phyloP scores from a whole-genome alignment of 2,113 vertebrate genomes.

The Salvelinus sp. region DNA sequence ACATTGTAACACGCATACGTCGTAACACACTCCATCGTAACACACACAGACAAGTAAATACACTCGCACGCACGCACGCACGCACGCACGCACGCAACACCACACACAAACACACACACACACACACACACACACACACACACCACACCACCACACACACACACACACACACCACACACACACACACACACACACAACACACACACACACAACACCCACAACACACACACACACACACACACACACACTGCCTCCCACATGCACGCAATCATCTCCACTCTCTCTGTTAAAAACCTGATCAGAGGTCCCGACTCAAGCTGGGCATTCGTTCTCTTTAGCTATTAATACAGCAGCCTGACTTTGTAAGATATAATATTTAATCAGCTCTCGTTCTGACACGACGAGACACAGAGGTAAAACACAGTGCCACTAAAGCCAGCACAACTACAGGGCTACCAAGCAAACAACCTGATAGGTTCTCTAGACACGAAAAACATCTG shows the following conservation, averaged over 20 bases:
- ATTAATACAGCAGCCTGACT: slow-evolving; percentile 16
- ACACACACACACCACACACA: neutral
- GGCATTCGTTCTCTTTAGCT: slow-evolving; percentile 25
- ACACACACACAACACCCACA: neutral
- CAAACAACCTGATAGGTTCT: too few relatives aligned
- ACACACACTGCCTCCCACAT: slow-evolving; percentile 8
- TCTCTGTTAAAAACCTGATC: neutral
- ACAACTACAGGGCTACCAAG: slow-evolving; percentile 41
- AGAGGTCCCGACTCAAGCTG: slow-evolving; percentile 12
- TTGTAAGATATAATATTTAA: slow-evolving; percentile 57
- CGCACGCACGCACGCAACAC: neutral
- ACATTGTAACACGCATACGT: neutral
- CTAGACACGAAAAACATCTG: too few relatives aligned
- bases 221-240: neutral
- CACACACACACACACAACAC: slow-evolving; percentile 7
- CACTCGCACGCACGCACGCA: neutral
- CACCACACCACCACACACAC: neutral
- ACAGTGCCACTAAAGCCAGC: slow-evolving; percentile 34
- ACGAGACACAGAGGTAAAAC: slow-evolving; percentile 36
- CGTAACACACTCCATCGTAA: neutral
- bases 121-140: neutral
- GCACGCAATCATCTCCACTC: neutral
- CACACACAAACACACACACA: too few relatives aligned
- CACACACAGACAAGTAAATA: neutral
- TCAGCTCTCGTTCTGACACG: slow-evolving; percentile 36